Base-by-base conservation (phyloP, 2,888 invertebrate species). In the Tinea pellionella region DNA sequence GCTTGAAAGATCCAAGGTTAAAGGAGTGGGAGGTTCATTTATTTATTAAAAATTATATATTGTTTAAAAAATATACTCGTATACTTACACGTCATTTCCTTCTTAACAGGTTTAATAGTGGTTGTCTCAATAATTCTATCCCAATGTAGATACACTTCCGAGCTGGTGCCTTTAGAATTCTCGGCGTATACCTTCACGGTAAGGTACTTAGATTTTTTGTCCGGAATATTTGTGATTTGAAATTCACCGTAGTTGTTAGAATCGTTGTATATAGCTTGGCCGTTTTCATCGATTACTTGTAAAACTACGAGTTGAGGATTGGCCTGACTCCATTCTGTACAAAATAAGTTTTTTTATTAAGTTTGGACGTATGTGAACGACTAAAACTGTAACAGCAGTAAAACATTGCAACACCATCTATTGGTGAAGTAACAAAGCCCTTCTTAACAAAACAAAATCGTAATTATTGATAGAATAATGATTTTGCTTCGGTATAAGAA, bases 321-420 rank as follows among this genome's bases (percentile, higher is more conserved):
- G 0, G 83, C 83, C 0, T 80, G 81, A 58, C 81, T 77, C 83
- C 81, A 83, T 9, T 73, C 84, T 84, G 56, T 0, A 42, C n/a
- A n/a, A n/a, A n/a, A n/a, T n/a, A n/a, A n/a, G n/a, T n/a, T n/a
- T n/a, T n/a, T n/a, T n/a, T n/a, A n/a, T n/a, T n/a, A n/a, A n/a
- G n/a, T n/a, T n/a, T n/a, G n/a, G n/a, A n/a, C n/a, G n/a, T n/a
- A n/a, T n/a, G n/a, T n/a, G n/a, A n/a, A n/a, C n/a, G n/a, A n/a
- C n/a, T n/a, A n/a, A n/a, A n/a, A n/a, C n/a, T n/a, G n/a, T n/a
- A n/a, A n/a, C n/a, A n/a, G n/a, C n/a, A 6, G 13, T 42, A 42
- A 15, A 16, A 13, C 13, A 4, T 51, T 24, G 24, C 24, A 24
- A 6, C 24, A 6, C 24, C 24, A 24, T 24, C 24, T 24, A 24